These are phyloP conservation scores for Lissonota sp. DNA, from an alignment of 2,888 invertebrate genomes.

Conservation along the genomic window DNA sequence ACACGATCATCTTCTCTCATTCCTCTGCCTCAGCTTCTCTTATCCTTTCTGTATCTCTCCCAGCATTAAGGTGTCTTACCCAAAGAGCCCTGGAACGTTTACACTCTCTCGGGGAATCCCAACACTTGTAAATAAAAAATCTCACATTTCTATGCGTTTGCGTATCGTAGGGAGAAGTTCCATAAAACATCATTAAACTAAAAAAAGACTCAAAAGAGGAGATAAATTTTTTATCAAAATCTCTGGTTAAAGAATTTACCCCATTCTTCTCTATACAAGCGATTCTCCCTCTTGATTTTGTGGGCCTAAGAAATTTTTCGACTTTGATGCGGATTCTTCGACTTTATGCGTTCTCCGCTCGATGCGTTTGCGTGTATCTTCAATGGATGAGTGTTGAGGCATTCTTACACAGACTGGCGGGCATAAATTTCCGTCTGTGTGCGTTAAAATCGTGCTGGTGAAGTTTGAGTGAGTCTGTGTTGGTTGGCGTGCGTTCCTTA, in stretches of 20 bases:
- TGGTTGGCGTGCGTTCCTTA: constrained; percentile 61
- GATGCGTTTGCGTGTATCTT: no score
- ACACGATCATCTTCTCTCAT: constrained; percentile 23
- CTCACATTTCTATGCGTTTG: constrained; percentile 34
- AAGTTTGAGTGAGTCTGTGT: constrained; percentile 46
- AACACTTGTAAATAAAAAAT: constrained; percentile 38
- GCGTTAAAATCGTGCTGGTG: constrained; percentile 27
- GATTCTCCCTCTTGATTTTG: no score
- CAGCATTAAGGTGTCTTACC: constrained; percentile 16
- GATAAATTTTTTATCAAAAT: no score
- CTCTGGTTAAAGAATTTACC: no score
- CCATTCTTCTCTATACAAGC: no score
- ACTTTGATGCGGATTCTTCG: no score
- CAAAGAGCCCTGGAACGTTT: constrained; percentile 42
- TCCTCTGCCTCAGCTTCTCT: not conserved
- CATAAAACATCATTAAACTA: no score
- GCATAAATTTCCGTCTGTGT: constrained; percentile 28
- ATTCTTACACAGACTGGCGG: constrained; percentile 37
- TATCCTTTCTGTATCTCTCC: no score
- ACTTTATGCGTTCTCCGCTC: no score
- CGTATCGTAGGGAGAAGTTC: constrained; percentile 25
- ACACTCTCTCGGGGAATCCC: constrained; percentile 36
- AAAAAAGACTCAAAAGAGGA: no score
- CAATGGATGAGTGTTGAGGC: constrained; percentile 38
- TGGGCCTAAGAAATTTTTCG: no score